Evolutionary conservation across 2,797 vertebrate genomes (phyloP).

Genomic region (Coregonus ussuriensis): DNA sequence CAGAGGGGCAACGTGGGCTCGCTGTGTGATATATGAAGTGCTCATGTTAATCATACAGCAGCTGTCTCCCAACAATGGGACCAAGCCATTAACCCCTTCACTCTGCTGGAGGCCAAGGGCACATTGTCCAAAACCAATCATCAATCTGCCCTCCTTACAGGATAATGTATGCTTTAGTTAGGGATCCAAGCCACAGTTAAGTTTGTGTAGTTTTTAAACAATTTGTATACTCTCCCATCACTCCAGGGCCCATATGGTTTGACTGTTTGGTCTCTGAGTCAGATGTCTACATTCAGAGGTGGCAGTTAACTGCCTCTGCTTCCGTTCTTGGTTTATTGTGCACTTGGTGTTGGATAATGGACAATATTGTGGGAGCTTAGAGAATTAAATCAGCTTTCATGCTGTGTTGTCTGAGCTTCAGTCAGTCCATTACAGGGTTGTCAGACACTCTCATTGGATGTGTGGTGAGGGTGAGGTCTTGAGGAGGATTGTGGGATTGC

Average conservation of each 20-base stretch:
- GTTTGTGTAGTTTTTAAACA: background rate
- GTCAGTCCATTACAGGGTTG: background rate
- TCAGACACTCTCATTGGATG: background rate
- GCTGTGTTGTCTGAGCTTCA: conserved; percentile 1
- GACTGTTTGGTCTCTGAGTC: background rate
- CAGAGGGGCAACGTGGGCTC: conserved; percentile 30
- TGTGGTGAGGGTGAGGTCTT: conserved; percentile 8
- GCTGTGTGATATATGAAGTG: conserved; percentile 46
- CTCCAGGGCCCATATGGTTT: background rate
- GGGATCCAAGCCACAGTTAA: background rate
- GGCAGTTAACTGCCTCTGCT: background rate
- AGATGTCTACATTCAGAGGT: background rate
- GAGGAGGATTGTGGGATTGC: conserved; percentile 13
- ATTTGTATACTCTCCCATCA: background rate
- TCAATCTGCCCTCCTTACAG: conserved; percentile 3
- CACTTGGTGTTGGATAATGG: background rate
- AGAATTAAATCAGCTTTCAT: background rate
- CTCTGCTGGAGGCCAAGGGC: conserved; percentile 29
- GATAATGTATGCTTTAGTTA: conserved; percentile 6
- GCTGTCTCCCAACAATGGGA: conserved; percentile 27
- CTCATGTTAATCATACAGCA: conserved; percentile 29
- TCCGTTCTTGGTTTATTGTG: background rate
- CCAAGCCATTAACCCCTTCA: conserved; percentile 16
- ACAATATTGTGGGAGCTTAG: background rate
- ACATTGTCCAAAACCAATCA: conserved; percentile 22